phyloP scores from a whole-genome alignment of 2,113 vertebrate species.

The Lathamus discolor region DNA sequence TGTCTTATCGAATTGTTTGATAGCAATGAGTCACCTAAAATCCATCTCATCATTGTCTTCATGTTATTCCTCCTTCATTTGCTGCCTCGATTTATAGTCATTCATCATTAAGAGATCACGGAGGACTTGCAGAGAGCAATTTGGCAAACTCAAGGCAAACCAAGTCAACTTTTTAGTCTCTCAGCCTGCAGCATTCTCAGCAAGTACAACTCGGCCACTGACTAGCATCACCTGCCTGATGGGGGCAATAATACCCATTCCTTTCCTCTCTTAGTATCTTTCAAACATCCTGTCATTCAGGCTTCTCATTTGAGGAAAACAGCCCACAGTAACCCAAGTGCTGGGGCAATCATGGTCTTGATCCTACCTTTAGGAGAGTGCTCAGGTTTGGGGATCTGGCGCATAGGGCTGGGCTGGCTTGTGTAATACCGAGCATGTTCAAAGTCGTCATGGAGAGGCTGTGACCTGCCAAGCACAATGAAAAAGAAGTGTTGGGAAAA shows the following conservation, averaged over 20 bases:
- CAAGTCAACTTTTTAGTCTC: not conserved
- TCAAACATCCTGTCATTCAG: not conserved
- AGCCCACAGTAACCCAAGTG: not conserved
- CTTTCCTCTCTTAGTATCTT: not conserved
- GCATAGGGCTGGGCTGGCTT: slow-evolving; percentile 67
- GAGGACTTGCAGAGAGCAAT: not conserved
- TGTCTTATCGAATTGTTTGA: not conserved
- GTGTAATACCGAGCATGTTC: slow-evolving; percentile 40
- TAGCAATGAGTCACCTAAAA: slow-evolving; percentile 4
- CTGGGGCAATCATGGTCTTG: not conserved
- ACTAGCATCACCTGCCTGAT: not conserved
- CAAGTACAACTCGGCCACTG: not conserved
- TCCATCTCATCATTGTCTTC: not conserved
- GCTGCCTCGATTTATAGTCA: slow-evolving; percentile 3
- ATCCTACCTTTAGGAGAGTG: slow-evolving; percentile 77
- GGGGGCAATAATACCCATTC: not conserved
- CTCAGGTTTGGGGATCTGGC: slow-evolving; percentile 69
- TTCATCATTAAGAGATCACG: slow-evolving; percentile 1
- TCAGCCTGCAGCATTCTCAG: not conserved
- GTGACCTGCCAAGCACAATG: slow-evolving; percentile 51
- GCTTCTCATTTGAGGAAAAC: not conserved
- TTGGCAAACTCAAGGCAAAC: slow-evolving; percentile 4
- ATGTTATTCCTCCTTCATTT: not conserved
- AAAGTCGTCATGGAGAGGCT: slow-evolving; percentile 45
- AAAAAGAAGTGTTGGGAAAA: not conserved